Evolutionary conservation across 1,140 invertebrate genomes (phyloP), one percentile per base, ranked within the genome.

Genomic region (Centruroides sculpturatus): DNA sequence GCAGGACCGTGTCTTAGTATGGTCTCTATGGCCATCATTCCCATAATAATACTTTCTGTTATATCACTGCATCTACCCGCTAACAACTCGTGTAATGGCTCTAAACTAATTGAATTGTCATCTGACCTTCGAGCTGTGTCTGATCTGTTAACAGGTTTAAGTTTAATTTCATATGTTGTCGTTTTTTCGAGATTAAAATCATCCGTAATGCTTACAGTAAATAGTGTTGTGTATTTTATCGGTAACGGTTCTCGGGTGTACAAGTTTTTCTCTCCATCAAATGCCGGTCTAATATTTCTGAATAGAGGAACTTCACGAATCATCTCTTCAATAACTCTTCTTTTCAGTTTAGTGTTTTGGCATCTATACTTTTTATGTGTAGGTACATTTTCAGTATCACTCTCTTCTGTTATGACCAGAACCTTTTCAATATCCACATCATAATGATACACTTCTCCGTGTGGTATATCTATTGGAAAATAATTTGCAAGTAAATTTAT

Each of bases 1-100:
- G 61, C 62, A 1, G 66, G 66, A 0, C 59, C 47, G 23, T 62
- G 56, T 1, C 66, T 49, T 5, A 67, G 12, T 36, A 67, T 47
- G 3, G 58, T 61, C 36, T 67, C 66, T 4, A 65, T 6, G 7
- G 62, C 66, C 61, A 61, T 58, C 3, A 53, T 53, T 53, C 36
- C 36, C 36, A 41, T 12, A n/a, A n/a, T n/a, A n/a, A n/a, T n/a
- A n/a, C n/a, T n/a, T n/a, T n/a, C n/a, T n/a, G n/a, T n/a, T n/a
- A 64, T 52, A n/a, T 35, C 6, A 9, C 4, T 52, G 5, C 47
- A 12, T 56, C 0, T 6, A 5, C 57, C 54, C 3, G 51, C 35
- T 46, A 59, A 61, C 7, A 64, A 36, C 2, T 41, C 36, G 23
- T 63, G 62, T 5, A 63, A 34, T 5, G 62, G 47, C 10, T 64